phyloP scores from a whole-genome alignment of 2,113 vertebrate genomes.

The Thymallus thymallus region DNA sequence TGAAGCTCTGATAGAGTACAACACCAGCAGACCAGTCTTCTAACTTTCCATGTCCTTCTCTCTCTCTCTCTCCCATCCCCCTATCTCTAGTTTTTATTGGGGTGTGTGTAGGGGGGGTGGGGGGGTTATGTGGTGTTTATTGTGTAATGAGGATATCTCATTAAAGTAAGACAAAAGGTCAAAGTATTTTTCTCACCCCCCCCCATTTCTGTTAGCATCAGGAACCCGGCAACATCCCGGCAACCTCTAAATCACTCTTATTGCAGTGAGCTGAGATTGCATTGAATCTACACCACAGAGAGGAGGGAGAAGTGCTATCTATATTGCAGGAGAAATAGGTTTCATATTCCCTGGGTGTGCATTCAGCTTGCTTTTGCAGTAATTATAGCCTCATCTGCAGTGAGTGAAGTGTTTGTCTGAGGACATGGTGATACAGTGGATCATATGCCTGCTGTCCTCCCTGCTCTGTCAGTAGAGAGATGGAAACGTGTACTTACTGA shows the following conservation, averaged over 20 bases:
- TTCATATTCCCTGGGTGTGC: constrained; percentile 39
- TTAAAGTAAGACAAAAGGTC: no score
- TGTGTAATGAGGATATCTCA: no score
- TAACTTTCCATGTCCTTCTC: constrained; percentile 13
- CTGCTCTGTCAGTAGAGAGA: neutral
- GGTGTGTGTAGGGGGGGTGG: no score
- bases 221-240: neutral
- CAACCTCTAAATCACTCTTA: constrained; percentile 45
- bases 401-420: constrained; percentile 33
- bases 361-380: constrained; percentile 43
- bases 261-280: constrained; percentile 31
- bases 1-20: neutral
- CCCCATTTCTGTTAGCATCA: constrained; percentile 13
- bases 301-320: constrained; percentile 34
- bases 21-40: neutral
- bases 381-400: constrained; percentile 53
- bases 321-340: constrained; percentile 47
- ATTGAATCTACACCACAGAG: constrained; percentile 19
- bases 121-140: no score
- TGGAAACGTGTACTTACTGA: neutral
- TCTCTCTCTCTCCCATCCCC: constrained; percentile 10
- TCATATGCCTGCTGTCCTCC: constrained; percentile 18
- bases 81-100: neutral
- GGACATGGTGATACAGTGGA: constrained; percentile 28
- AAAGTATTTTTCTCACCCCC: constrained; percentile 2